These are phyloP conservation scores for Gerosis bhagava DNA, from an alignment of 2,888 invertebrate species.

Conservation along the genomic window DNA sequence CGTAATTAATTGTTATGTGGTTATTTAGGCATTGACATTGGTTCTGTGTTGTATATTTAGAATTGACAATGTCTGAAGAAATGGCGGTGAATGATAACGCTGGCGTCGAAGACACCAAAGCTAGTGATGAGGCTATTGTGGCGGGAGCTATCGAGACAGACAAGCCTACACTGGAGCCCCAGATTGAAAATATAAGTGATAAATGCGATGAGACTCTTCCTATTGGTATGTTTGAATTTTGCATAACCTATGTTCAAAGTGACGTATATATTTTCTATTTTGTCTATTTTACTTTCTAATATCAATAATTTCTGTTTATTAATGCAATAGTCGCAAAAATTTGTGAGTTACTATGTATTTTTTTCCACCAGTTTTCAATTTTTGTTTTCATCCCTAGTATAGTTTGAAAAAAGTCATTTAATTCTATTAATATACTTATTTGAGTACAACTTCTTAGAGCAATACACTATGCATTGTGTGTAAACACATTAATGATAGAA, in stretches of 20 bases:
- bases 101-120: constrained; percentile 55
- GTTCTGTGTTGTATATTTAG: constrained; percentile 56
- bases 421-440: too few relatives aligned
- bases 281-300: constrained; percentile 22
- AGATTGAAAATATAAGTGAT: constrained; percentile 39
- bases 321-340: background rate
- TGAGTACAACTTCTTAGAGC: too few relatives aligned
- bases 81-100: constrained; percentile 76
- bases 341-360: too few relatives aligned
- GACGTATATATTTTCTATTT: constrained; percentile 22
- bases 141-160: constrained; percentile 42
- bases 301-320: background rate
- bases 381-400: too few relatives aligned
- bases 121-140: constrained; percentile 45
- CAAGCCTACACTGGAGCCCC: constrained; percentile 40
- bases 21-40: constrained; percentile 63
- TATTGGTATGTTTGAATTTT: constrained; percentile 36
- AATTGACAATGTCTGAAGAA: constrained; percentile 78
- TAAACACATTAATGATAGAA: too few relatives aligned
- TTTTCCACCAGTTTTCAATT: too few relatives aligned
- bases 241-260: constrained; percentile 38
- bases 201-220: constrained; percentile 42
- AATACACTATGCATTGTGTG: too few relatives aligned
- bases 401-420: too few relatives aligned
- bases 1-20: constrained; percentile 70